Percentiles rank a stretch among this genome's conserved stretches.
Conservation (phyloP, 2,797 vertebrate genomes). For the Scleropages formosus region DNA sequence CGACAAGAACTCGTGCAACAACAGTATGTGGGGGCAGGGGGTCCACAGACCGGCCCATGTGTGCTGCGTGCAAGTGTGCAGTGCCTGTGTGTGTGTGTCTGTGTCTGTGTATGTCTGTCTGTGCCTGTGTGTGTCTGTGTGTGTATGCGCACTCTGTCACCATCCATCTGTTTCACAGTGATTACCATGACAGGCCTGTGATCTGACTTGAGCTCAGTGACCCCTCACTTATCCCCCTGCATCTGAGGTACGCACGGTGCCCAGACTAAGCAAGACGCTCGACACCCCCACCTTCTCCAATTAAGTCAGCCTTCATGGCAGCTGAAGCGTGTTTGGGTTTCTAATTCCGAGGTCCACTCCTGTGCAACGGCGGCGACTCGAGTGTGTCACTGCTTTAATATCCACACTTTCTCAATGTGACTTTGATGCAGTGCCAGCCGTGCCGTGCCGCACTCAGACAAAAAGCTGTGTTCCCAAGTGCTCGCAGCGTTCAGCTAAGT, state of each 20-base stretch:
- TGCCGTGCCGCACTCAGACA: slow-evolving; percentile 27
- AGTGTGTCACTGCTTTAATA: slow-evolving; percentile 26
- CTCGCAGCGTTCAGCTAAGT: slow-evolving; percentile 39
- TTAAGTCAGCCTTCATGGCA: not conserved
- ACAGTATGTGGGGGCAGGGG: slow-evolving; percentile 76
- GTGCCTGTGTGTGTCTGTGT: not conserved
- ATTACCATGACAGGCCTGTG: not conserved
- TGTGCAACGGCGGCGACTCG: slow-evolving; percentile 13
- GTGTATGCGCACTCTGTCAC: slow-evolving; percentile 10
- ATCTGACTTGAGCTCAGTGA: not conserved
- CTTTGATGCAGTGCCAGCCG: slow-evolving; percentile 31
- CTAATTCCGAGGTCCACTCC: slow-evolving; percentile 36
- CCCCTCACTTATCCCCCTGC: not conserved
- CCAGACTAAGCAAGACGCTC: not conserved
- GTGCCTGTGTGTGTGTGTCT: slow-evolving; percentile 4
- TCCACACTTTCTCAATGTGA: slow-evolving; percentile 12
- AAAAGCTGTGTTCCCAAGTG: slow-evolving; percentile 39
- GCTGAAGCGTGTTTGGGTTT: slow-evolving; percentile 7
- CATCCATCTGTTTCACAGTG: not conserved
- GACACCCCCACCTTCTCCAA: not conserved
- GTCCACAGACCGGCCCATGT: not conserved
- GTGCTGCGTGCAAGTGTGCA: not conserved
- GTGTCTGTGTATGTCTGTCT: not conserved
- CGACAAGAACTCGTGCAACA: slow-evolving; percentile 96
- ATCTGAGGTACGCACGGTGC: not conserved